Evolutionary conservation across 2,797 vertebrate genomes (phyloP).

Genomic region (Cyprinella venusta): DNA sequence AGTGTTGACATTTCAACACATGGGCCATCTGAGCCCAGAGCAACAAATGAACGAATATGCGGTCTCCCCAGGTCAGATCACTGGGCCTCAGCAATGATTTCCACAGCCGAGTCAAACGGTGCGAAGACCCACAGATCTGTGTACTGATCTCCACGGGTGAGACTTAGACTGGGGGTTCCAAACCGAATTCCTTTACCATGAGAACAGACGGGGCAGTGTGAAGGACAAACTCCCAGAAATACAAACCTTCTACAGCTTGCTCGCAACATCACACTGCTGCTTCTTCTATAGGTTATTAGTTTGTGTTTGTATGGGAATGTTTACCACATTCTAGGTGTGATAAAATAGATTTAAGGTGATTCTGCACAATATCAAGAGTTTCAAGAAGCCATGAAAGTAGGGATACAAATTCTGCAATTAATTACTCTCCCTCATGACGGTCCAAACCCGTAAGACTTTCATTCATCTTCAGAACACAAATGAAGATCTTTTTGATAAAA

Average conservation of each 20-base stretch:
- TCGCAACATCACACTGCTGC: not conserved
- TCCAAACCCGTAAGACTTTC: not conserved
- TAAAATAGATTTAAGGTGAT: conserved; percentile 5
- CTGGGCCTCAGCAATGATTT: conserved; percentile 33
- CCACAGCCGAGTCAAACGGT: conserved; percentile 30
- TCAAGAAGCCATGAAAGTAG: not conserved
- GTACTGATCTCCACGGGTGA: conserved; percentile 52
- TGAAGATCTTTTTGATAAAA: not conserved
- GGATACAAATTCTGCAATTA: not conserved
- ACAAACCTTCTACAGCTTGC: conserved; percentile 22
- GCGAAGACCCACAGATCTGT: conserved; percentile 44
- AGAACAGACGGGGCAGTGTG: conserved; percentile 46
- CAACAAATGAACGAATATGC: conserved; percentile 40
- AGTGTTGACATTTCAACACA: conserved; percentile 57
- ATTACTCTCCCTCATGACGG: not conserved
- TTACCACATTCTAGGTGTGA: not conserved
- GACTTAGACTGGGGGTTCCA: conserved; percentile 30
- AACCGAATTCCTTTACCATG: conserved; percentile 37
- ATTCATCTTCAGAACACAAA: not conserved
- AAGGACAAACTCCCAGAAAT: conserved; percentile 38
- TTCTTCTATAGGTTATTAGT: conserved; percentile 1
- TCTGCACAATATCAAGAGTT: not conserved
- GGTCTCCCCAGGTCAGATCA: conserved; percentile 24
- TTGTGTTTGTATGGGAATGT: not conserved
- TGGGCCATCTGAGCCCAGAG: conserved; percentile 42